Conservation (phyloP, 2,113 vertebrate genomes). For the Sakesphorus luctuosus region DNA sequence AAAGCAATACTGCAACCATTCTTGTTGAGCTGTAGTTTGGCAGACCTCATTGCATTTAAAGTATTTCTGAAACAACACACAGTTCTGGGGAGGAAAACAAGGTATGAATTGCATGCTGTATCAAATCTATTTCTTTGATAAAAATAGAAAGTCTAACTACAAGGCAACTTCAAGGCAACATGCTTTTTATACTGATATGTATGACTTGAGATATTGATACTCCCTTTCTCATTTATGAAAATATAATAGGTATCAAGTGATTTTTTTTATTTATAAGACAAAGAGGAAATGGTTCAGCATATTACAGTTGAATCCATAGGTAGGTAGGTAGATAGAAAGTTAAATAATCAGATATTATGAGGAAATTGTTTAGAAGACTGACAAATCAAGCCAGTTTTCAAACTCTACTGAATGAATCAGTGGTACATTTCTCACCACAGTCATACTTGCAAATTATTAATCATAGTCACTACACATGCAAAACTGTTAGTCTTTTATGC, state of each 20-base stretch:
- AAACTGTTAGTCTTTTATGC: background rate
- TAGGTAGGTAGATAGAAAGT: accelerated
- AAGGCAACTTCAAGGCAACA: background rate
- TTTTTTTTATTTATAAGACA: background rate
- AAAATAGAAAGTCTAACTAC: background rate
- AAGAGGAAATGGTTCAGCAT: background rate
- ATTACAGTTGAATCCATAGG: background rate
- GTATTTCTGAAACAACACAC: background rate
- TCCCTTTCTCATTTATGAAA: background rate
- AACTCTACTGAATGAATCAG: background rate
- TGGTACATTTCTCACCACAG: background rate
- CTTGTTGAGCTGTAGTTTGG: background rate
- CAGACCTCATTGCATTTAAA: background rate
- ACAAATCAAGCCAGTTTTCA: background rate
- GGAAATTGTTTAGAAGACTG: background rate
- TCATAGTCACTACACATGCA: background rate
- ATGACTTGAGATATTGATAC: background rate
- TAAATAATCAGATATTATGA: background rate
- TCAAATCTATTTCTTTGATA: background rate
- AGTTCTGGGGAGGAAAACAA: background rate
- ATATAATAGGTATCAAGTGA: background rate
- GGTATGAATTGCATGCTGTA: background rate
- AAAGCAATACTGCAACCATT: background rate
- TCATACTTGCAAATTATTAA: background rate
- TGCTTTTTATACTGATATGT: background rate